Percentiles rank a stretch among this genome's conserved stretches.
Conservation (phyloP, 2,113 vertebrate species). For the Nothoprocta pentlandii region DNA sequence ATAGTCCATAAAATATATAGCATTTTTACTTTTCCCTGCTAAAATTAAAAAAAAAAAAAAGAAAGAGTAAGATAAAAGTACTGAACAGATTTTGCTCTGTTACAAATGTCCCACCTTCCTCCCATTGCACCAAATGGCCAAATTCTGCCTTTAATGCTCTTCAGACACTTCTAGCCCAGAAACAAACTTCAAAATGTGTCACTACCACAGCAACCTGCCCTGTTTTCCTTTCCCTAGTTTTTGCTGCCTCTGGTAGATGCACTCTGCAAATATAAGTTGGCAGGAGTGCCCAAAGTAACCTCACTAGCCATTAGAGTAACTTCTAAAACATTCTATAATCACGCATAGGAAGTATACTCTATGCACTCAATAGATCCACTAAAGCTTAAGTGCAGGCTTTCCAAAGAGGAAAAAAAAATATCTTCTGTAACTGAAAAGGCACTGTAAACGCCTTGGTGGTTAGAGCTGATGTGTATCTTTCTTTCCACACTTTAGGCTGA, state of each 20-base stretch:
- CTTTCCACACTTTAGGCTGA: neutral
- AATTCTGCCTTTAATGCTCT: neutral
- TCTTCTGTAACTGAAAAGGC: neutral
- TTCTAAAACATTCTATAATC: slow-evolving; percentile 37
- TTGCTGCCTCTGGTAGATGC: neutral
- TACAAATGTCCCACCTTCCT: neutral
- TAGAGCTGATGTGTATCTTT: neutral
- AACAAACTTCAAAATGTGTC: neutral
- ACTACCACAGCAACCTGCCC: neutral
- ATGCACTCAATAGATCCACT: neutral
- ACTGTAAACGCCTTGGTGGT: neutral
- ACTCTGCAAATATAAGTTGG: neutral
- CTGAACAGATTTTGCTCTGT: neutral
- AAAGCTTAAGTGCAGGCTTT: slow-evolving; percentile 44
- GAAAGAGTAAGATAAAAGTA: neutral
- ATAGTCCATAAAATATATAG: neutral
- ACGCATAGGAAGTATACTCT: neutral
- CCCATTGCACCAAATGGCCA: neutral
- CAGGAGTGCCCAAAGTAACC: slow-evolving; percentile 26
- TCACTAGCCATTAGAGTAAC: neutral
- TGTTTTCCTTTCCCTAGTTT: neutral
- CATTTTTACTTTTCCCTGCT: neutral
- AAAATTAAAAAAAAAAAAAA: no score
- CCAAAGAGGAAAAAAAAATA: neutral
- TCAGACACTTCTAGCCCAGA: neutral